Evolutionary conservation across 2,113 vertebrate genomes (phyloP).

Genomic region (Nipponia nippon): DNA sequence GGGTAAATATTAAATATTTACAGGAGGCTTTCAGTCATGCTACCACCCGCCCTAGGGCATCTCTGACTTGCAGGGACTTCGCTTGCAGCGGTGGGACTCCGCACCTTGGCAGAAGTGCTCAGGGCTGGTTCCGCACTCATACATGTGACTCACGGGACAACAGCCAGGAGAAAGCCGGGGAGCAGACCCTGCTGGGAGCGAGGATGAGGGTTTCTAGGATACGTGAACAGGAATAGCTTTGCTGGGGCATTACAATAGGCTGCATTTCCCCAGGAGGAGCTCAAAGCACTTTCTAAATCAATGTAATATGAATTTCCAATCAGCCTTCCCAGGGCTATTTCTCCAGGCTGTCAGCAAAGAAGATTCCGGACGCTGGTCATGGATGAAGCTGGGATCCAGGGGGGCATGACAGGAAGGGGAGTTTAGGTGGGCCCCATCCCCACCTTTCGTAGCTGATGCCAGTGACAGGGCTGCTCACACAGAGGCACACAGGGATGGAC

Average conservation of each 20-base stretch:
- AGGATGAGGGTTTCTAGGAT: background rate
- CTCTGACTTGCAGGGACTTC: background rate
- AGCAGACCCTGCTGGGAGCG: background rate
- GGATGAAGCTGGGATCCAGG: background rate
- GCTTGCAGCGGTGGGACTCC: accelerated
- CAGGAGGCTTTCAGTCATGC: background rate
- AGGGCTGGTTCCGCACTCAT: background rate
- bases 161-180: background rate
- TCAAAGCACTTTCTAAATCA: background rate
- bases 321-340: background rate
- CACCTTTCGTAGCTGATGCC: background rate
- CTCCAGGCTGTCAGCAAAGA: background rate
- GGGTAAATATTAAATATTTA: background rate
- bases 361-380: background rate
- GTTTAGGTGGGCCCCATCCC: background rate
- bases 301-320: background rate
- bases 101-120: background rate
- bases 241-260: background rate
- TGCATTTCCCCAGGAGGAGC: background rate
- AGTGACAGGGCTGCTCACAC: background rate
- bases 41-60: background rate
- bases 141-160: background rate
- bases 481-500: background rate
- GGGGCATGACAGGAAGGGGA: background rate
- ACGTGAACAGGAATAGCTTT: background rate